Evolutionary conservation across 1,140 invertebrate species (phyloP).

Genomic region (Heliconius hewitsoni): DNA sequence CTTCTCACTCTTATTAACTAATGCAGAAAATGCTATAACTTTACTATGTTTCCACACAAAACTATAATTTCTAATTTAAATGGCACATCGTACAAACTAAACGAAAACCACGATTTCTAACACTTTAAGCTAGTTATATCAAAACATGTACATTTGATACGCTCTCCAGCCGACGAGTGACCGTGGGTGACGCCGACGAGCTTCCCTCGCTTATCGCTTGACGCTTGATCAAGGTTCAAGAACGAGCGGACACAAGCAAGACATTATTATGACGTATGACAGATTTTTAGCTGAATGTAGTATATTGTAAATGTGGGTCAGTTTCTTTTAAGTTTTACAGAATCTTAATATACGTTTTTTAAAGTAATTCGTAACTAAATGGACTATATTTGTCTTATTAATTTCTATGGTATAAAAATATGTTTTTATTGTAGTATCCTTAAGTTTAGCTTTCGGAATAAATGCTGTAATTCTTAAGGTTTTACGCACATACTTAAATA

Average conservation of each 20-base stretch:
- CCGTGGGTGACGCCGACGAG: constrained; percentile 8
- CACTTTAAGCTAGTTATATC: background rate
- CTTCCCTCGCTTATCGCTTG: constrained; percentile 34
- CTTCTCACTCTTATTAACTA: background rate
- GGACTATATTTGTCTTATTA: too few relatives aligned
- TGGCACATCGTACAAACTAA: background rate
- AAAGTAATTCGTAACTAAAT: too few relatives aligned
- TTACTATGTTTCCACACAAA: background rate
- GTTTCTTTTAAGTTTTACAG: background rate
- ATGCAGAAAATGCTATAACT: background rate
- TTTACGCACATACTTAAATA: too few relatives aligned
- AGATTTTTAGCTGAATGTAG: background rate
- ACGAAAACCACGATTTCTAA: constrained; percentile 17
- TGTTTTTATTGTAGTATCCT: too few relatives aligned
- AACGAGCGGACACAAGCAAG: constrained; percentile 29
- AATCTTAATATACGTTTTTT: too few relatives aligned
- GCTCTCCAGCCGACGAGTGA: constrained; percentile 20
- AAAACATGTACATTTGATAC: constrained; percentile 13
- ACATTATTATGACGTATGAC: constrained; percentile 11
- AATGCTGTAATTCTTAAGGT: too few relatives aligned
- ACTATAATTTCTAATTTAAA: background rate
- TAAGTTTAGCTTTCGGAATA: too few relatives aligned
- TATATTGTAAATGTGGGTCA: constrained; percentile 5
- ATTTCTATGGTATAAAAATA: too few relatives aligned
- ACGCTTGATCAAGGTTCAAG: constrained; percentile 43